Percentiles rank a stretch among this genome's conserved stretches.
phyloP scores from a whole-genome alignment of 2,888 invertebrate species.

The Aromia moschata region DNA sequence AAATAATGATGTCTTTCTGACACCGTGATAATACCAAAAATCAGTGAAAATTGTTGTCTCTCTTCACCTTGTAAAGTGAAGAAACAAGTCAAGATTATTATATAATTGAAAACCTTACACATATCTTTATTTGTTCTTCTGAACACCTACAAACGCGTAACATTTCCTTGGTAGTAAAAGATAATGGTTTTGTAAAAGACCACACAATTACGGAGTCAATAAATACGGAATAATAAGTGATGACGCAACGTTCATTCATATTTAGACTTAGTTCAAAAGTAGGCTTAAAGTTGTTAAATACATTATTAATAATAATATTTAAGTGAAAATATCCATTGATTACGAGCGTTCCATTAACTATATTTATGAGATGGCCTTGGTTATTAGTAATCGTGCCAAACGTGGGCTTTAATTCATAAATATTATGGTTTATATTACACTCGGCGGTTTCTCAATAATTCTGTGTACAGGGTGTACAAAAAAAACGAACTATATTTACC shows the following conservation, averaged over 20 bases:
- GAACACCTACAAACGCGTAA: no score
- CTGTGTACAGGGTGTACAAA: conserved; percentile 2
- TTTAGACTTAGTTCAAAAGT: conserved; percentile 15
- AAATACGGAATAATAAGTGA: conserved; percentile 3
- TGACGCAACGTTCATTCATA: conserved; percentile 24
- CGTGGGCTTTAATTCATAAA: conserved; percentile 29
- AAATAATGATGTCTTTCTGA: no score
- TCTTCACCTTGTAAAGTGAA: no score
- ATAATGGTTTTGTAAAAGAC: no score
- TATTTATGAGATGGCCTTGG: conserved; percentile 28
- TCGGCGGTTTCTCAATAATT: conserved; percentile 13
- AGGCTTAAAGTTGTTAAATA: conserved; percentile 18
- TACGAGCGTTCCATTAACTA: conserved; percentile 21
- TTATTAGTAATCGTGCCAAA: conserved; percentile 26
- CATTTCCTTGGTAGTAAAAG: no score
- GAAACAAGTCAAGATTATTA: no score
- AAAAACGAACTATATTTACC: no score
- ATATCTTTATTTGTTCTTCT: no score
- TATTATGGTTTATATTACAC: conserved; percentile 18
- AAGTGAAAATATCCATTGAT: conserved; percentile 29
- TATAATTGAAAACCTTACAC: no score
- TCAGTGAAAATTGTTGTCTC: no score
- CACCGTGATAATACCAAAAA: no score
- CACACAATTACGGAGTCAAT: not conserved
- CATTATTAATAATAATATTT: conserved; percentile 25